Conservation (phyloP, 2,797 vertebrate genomes). For the Rhabdomys pumilio region DNA sequence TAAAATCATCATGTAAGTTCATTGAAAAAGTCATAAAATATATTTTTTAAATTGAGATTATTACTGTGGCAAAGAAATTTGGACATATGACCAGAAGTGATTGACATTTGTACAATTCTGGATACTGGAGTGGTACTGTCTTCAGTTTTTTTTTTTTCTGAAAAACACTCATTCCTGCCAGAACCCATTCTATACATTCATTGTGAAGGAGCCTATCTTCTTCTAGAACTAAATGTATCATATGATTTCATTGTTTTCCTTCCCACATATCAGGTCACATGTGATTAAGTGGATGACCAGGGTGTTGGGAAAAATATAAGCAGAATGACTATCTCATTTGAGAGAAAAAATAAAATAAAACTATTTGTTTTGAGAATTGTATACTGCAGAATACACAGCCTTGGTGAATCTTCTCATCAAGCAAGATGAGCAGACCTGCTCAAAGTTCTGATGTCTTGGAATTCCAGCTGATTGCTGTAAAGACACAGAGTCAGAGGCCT, state of each 20-base stretch:
- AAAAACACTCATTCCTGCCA: neutral
- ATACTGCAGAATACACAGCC: too few relatives aligned
- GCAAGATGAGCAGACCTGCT: too few relatives aligned
- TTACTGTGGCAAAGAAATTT: neutral
- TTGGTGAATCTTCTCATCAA: too few relatives aligned
- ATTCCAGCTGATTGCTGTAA: too few relatives aligned
- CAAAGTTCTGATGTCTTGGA: too few relatives aligned
- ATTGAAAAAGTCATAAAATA: neutral
- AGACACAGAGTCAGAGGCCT: too few relatives aligned
- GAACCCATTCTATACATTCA: neutral
- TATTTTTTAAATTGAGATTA: neutral
- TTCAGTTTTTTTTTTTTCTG: neutral
- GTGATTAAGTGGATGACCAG: neutral
- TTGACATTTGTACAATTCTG: neutral
- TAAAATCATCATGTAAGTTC: neutral
- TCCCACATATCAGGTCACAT: neutral
- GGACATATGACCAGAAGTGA: neutral
- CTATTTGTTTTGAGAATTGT: too few relatives aligned
- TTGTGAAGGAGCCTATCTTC: neutral
- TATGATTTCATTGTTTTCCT: neutral
- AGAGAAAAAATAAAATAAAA: neutral
- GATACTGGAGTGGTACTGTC: neutral
- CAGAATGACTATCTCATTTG: neutral
- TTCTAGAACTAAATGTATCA: neutral
- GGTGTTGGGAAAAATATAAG: neutral